Evolutionary conservation across 2,888 invertebrate species (phyloP).

Genomic region (Catocala fraxini): DNA sequence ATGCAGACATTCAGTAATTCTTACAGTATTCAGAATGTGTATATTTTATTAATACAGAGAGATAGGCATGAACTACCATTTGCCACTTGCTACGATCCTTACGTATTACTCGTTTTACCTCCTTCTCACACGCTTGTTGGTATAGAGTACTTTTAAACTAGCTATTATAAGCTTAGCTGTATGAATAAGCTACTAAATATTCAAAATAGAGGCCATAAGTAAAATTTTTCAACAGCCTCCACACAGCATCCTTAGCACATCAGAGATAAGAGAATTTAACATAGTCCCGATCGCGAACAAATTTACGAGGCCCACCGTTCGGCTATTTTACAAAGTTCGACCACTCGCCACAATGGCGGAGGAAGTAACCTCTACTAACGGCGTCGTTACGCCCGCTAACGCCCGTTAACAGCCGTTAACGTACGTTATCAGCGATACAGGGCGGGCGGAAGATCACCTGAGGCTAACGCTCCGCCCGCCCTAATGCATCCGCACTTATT

Average conservation of each 20-base stretch:
- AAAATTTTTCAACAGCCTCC: not conserved
- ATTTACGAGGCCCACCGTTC: constrained; percentile 57
- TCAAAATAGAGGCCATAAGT: not conserved
- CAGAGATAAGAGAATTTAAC: constrained; percentile 42
- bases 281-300: constrained; percentile 57
- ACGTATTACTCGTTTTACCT: too few species aligned
- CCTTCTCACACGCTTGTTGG: too few species aligned
- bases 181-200: not conserved
- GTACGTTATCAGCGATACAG: constrained; percentile 81
- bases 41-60: too few species aligned
- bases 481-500: constrained; percentile 86
- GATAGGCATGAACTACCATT: too few species aligned
- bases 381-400: constrained; percentile 81
- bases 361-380: constrained; percentile 83
- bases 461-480: constrained; percentile 77
- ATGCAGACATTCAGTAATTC: too few species aligned
- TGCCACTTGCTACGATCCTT: too few species aligned
- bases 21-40: too few species aligned
- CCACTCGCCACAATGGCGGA: constrained; percentile 71
- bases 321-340: constrained; percentile 46
- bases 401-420: constrained; percentile 73
- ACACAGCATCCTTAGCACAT: constrained; percentile 15
- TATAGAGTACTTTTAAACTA: not conserved
- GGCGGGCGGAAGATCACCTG: constrained; percentile 82
- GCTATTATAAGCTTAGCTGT: not conserved